phyloP scores from a whole-genome alignment of 1,140 invertebrate genomes.

The Lepidurus arcticus region DNA sequence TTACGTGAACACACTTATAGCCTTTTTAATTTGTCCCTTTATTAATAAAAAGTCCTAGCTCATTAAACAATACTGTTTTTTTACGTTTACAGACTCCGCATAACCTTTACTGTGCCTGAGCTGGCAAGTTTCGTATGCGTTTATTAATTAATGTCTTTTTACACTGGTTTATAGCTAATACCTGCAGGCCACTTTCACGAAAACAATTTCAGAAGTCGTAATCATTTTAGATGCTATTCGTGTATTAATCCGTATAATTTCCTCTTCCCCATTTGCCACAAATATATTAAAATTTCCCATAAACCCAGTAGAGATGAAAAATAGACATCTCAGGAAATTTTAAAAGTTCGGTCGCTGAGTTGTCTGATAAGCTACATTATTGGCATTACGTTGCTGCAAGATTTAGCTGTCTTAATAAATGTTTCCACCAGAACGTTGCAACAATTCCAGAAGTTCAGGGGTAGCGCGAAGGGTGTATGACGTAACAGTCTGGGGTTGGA shows the following conservation, averaged over 20 bases:
- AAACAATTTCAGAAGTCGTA: no score
- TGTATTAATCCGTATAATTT: neutral
- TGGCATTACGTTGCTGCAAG: neutral
- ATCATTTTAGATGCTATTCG: neutral
- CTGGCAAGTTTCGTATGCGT: no score
- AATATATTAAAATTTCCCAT: neutral
- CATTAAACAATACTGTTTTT: no score
- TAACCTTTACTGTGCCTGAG: no score
- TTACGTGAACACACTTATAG: no score
- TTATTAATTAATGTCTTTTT: no score
- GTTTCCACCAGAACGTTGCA: neutral
- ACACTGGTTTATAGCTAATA: no score
- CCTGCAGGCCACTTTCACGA: no score
- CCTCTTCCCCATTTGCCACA: neutral
- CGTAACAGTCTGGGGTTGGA: neutral
- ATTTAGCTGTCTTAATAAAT: neutral
- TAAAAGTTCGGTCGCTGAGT: neutral
- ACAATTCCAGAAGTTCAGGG: neutral
- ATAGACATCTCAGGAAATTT: neutral
- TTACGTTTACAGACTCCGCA: no score
- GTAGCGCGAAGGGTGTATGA: neutral
- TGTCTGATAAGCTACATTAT: neutral
- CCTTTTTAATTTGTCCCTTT: no score
- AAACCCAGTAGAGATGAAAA: neutral
- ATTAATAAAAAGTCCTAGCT: no score